A percentile compares a stretch with the other conserved stretches of the same genome.
Evolutionary conservation across 2,888 invertebrate species (phyloP).

Genomic region (Linnaemya vulpina): DNA sequence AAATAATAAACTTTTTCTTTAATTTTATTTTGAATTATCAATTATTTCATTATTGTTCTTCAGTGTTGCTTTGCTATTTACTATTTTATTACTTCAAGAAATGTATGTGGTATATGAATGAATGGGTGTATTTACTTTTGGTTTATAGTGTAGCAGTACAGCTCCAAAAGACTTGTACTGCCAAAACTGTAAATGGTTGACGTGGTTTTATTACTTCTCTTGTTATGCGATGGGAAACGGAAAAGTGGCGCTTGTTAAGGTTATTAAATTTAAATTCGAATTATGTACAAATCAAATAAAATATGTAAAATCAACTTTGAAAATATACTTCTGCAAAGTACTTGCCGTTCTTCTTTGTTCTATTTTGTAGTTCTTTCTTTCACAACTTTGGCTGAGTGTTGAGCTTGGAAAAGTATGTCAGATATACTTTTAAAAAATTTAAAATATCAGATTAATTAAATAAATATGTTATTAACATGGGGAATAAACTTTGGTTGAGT

Average conservation of each 20-base stretch:
- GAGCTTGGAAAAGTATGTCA: conserved; percentile 37
- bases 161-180: conserved; percentile 26
- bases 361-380: not conserved
- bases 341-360: not conserved
- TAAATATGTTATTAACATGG: too few relatives aligned
- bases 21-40: conserved; percentile 58
- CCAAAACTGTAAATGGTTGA: conserved; percentile 50
- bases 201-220: conserved; percentile 34
- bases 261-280: conserved; percentile 56
- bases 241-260: conserved; percentile 68
- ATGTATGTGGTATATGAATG: conserved; percentile 1
- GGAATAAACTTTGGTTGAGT: too few relatives aligned
- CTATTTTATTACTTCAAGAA: conserved; percentile 18
- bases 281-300: conserved; percentile 44
- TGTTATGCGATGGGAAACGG: conserved; percentile 47
- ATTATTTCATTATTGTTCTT: conserved; percentile 54
- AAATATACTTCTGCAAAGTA: conserved; percentile 30
- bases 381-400: not conserved
- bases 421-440: conserved; percentile 3
- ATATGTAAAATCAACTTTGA: conserved; percentile 56
- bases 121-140: conserved; percentile 10
- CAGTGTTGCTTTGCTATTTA: conserved; percentile 6
- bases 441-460: too few relatives aligned
- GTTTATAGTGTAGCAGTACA: conserved; percentile 15
- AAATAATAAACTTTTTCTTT: conserved; percentile 43